These are phyloP conservation scores for Sander vitreus DNA, from an alignment of 2,113 vertebrate species.

Conservation along the genomic window DNA sequence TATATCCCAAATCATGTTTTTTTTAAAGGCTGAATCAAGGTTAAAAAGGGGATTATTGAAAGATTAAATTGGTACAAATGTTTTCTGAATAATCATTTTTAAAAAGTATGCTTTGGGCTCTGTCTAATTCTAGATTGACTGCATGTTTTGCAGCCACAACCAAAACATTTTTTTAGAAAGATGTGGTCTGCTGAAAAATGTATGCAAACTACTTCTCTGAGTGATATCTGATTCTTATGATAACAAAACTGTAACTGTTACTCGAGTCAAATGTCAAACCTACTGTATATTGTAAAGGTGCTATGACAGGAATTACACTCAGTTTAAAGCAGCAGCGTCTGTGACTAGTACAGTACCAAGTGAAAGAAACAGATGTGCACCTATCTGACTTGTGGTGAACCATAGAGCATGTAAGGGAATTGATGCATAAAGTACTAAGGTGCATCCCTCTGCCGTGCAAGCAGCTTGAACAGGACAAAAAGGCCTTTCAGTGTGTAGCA, in stretches of 20 bases:
- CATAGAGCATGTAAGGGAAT: conserved; percentile 20
- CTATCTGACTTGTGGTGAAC: conserved; percentile 39
- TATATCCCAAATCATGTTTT: conserved; percentile 4
- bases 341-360: not conserved
- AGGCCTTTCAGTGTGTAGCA: conserved; percentile 71
- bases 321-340: conserved; percentile 1
- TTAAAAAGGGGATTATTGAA: not conserved
- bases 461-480: conserved; percentile 76
- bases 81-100: not conserved
- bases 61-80: not conserved
- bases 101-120: not conserved
- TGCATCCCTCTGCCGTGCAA: conserved; percentile 60
- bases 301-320: conserved; percentile 14
- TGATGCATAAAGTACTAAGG: conserved; percentile 48
- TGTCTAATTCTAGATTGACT: not conserved
- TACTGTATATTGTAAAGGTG: not conserved
- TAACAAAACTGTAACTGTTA: conserved; percentile 20
- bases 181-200: not conserved
- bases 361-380: conserved; percentile 38
- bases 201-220: conserved; percentile 5
- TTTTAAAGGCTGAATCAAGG: conserved; percentile 1
- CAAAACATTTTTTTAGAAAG: conserved; percentile 13
- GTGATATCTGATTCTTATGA: not conserved
- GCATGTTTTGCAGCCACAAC: conserved; percentile 3
- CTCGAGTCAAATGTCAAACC: conserved; percentile 4